Base-by-base conservation (phyloP, 92 coral and sea anemone species). In the Porites lobata region DNA sequence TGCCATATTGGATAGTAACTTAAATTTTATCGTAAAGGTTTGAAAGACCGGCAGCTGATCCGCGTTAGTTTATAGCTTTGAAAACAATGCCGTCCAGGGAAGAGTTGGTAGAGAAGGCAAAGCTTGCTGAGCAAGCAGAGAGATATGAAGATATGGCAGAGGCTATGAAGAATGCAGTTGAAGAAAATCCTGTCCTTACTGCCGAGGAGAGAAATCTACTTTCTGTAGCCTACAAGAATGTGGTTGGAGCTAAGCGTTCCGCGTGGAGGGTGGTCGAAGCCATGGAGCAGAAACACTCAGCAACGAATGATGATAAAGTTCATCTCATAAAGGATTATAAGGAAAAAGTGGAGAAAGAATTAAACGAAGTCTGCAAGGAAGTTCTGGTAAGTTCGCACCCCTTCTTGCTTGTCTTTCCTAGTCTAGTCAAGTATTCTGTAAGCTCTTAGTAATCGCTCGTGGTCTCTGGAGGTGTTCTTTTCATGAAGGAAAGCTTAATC, bases 81-180 rank as follows among this genome's bases (percentile, higher is more conserved):
- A 17, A 14, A 7, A 19, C 61, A 50, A 51, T 69, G 78, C 2
- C 77, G 13, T 9, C 78, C 22, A 87, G 82, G 54, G 93, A 90
- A 21, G 84, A 87, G 20, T 82, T 92, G 78, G 96, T 98, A 56
- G 86, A 86, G 73, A 71, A 62, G 86, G 99, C 99, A 47, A 98
- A 95, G 82, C 78, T 88, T 63, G 96, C 99, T 77, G 99, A 98
- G 67, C 99, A 98, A 85, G 94, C 98, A 70, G 99, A 98, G 70
- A 90, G 99, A 89, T 98, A 98, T 92, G 99, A 98, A 53, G 99
- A 98, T 79, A 98, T 98, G 99, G 97, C 99, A 53, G 94, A 96
- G 24, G 83, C 85, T 3, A 98, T 98, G 99, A 98, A 92, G 93
- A 85, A 84, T 75, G 98, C 94, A 19, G 91, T 96, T 59, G 90